Percentiles rank a stretch among this genome's conserved stretches.
These are phyloP conservation scores for Rhea pennata DNA, from an alignment of 2,113 vertebrate species.

Conservation along the genomic window DNA sequence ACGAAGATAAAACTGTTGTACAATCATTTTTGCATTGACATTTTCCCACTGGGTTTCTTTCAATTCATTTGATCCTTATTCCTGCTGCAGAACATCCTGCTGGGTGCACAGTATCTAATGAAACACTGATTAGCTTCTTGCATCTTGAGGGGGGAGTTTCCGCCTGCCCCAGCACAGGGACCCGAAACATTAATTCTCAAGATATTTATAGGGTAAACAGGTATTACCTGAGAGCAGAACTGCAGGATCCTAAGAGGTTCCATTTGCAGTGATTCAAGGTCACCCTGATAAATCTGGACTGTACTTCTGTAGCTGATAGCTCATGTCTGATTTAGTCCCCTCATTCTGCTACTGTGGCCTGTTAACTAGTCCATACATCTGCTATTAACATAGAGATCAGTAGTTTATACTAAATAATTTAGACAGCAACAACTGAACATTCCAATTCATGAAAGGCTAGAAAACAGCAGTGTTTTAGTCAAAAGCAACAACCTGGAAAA, in stretches of 20 bases:
- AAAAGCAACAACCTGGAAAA: background rate
- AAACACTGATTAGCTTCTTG: conserved; percentile 46
- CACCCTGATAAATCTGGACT: conserved; percentile 68
- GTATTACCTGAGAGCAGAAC: conserved; percentile 67
- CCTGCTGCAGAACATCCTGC: conserved; percentile 9
- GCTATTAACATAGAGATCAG: conserved; percentile 6
- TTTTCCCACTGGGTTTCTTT: conserved; percentile 2
- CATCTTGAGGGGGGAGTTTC: conserved; percentile 13
- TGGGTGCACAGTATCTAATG: background rate
- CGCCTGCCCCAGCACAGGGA: background rate
- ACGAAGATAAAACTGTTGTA: background rate
- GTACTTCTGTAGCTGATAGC: conserved; percentile 53
- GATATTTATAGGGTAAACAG: conserved; percentile 66
- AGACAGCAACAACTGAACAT: background rate
- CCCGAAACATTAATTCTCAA: conserved; percentile 48
- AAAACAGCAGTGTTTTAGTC: background rate
- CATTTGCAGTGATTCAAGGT: conserved; percentile 71
- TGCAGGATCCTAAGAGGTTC: conserved; percentile 69
- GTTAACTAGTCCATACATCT: conserved; percentile 24
- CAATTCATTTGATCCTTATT: conserved; percentile 10
- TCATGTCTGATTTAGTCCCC: conserved; percentile 35
- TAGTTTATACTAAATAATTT: background rate
- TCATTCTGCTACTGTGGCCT: conserved; percentile 40
- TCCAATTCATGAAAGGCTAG: background rate
- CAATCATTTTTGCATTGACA: background rate